Evolutionary conservation across 2,113 vertebrate genomes (phyloP).

Genomic region (Chloebia gouldiae): DNA sequence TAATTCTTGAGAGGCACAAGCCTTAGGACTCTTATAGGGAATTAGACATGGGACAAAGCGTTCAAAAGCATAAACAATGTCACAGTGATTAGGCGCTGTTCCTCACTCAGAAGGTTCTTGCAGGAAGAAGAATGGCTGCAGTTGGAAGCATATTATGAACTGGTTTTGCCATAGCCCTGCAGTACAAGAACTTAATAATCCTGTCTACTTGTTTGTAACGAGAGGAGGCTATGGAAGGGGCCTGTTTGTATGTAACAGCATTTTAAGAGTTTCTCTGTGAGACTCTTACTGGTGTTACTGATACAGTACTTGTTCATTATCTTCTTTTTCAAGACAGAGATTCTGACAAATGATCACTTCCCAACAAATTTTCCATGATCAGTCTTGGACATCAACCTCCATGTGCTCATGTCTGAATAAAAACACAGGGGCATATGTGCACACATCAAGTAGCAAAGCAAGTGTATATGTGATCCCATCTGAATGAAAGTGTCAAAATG

Average conservation of each 20-base stretch:
- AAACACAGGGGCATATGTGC: neutral
- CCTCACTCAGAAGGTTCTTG: neutral
- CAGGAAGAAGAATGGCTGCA: neutral
- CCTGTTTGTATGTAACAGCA: neutral
- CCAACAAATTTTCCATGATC: neutral
- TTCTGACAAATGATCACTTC: constrained; percentile 23
- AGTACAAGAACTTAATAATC: neutral
- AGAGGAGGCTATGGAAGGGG: neutral
- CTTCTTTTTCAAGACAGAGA: neutral
- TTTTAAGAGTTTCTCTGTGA: neutral
- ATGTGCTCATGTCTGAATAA: neutral
- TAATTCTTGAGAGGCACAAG: neutral
- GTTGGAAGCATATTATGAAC: neutral
- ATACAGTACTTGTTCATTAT: neutral
- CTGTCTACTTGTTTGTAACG: neutral
- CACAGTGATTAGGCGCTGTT: neutral
- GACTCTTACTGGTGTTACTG: neutral
- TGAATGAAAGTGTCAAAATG: constrained; percentile 19
- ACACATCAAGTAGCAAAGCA: neutral
- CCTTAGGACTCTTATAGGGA: neutral
- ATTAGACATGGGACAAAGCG: neutral
- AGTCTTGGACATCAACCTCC: neutral
- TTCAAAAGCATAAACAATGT: neutral
- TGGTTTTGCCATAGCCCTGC: neutral
- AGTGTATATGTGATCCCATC: neutral